Evolutionary conservation across 1,140 invertebrate genomes (phyloP).

Genomic region (Microplitis demolitor): DNA sequence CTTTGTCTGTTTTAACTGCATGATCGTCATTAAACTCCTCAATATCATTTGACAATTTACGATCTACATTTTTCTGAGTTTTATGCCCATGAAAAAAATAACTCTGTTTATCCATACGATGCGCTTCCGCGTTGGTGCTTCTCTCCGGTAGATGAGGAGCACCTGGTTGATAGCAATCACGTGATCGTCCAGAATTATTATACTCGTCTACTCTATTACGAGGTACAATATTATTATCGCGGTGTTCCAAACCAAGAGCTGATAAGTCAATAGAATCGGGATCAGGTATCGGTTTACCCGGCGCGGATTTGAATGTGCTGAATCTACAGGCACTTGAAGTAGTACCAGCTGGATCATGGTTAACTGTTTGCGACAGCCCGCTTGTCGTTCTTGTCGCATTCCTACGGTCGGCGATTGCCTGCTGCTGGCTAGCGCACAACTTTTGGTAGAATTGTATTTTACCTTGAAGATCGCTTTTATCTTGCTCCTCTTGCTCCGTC

Average conservation of each 20-base stretch:
- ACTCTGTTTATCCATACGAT: slow-evolving; percentile 45
- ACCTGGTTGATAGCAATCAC: slow-evolving; percentile 33
- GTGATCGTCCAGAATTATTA: slow-evolving; percentile 27
- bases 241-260: slow-evolving; percentile 35
- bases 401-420: slow-evolving; percentile 36
- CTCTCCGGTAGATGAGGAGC: slow-evolving; percentile 25
- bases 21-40: slow-evolving; percentile 25
- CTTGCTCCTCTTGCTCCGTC: slow-evolving; percentile 53
- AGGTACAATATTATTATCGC: slow-evolving; percentile 24
- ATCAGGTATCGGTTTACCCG: slow-evolving; percentile 25
- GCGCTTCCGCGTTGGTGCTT: slow-evolving; percentile 39
- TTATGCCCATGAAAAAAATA: slow-evolving; percentile 54
- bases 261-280: slow-evolving; percentile 36
- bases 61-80: slow-evolving; percentile 48
- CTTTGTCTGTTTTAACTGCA: neutral
- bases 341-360: slow-evolving; percentile 7
- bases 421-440: slow-evolving; percentile 45
- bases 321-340: slow-evolving; percentile 35
- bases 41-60: slow-evolving; percentile 32
- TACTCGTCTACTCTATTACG: slow-evolving; percentile 20
- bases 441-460: slow-evolving; percentile 49
- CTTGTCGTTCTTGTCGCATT: slow-evolving; percentile 29
- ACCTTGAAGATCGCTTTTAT: slow-evolving; percentile 58
- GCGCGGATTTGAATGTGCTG: slow-evolving; percentile 48
- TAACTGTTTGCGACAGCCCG: slow-evolving; percentile 27